Base-by-base conservation (phyloP, 1,140 invertebrate genomes). In the Drosophila cardini region DNA sequence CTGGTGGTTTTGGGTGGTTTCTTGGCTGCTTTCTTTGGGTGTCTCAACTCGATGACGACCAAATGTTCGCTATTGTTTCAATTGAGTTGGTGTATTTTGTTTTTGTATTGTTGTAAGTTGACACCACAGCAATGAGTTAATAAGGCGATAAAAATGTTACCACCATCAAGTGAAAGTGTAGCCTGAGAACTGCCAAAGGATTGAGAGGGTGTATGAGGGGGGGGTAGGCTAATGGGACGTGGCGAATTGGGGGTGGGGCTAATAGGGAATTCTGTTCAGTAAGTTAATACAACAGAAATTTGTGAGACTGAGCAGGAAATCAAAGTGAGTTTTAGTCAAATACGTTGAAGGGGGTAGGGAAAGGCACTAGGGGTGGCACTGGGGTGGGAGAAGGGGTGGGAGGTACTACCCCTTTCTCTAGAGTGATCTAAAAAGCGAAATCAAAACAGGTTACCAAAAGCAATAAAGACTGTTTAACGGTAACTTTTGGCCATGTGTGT, bases 51-150 rank as follows among this genome's bases (percentile, higher is more conserved):
- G 46, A 55, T 56, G 46, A 55, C 64, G 53, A 72, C 79, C 80
- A 76, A 77, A 77, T 80, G 75, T 53, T 46, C 21, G 79, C 84
- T 72, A 77, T 86, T 86, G 79, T 83, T 78, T 67, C 50, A 67
- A 48, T 52, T 21, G 55, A 71, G 53, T 62, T 71, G 73, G 26
- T 57, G 73, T 60, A 46, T 61, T 75, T 30, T 32, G 43, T 61
- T 42, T 79, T 52, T 62, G 64, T 63, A 50, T 65, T 86, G 72
- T 62, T 75, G 79, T 80, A 83, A 87, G 83, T 89, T 87, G 84
- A 87, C 84, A 87, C 84, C 84, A 40, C 83, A 68, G 78, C 85
- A 87, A 84, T 89, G 77, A 87, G 84, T 87, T 87, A 87, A 87
- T 87, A 84, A 87, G 80, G 72, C 84, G 63, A 87, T 85, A 60